A percentile compares a stretch with the other conserved stretches of the same genome.
These are phyloP conservation scores for Otus sunia DNA, from an alignment of 2,113 vertebrate species.

Conservation along the genomic window DNA sequence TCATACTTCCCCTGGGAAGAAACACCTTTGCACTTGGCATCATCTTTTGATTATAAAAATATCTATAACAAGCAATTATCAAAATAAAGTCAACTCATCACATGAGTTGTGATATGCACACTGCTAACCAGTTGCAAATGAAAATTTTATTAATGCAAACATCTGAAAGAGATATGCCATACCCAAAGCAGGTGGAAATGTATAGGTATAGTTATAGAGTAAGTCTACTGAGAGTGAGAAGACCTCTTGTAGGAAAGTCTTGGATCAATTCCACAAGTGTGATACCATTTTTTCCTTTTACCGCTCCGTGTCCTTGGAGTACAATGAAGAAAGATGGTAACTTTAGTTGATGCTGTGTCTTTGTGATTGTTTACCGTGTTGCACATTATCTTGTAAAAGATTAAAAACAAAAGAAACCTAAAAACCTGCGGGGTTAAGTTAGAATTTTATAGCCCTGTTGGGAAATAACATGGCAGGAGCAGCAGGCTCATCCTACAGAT, in stretches of 20 bases:
- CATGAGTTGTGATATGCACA: not conserved
- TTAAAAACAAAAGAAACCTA: slow-evolving; percentile 28
- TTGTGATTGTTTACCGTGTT: not conserved
- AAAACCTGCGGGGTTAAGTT: slow-evolving; percentile 24
- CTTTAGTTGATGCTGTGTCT: not conserved
- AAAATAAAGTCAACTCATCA: not conserved
- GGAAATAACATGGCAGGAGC: slow-evolving; percentile 50
- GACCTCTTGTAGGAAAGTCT: not conserved
- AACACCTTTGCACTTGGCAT: not conserved
- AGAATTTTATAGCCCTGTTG: slow-evolving; percentile 43
- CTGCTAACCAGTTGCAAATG: not conserved
- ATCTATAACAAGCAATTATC: not conserved
- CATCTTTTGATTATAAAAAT: not conserved
- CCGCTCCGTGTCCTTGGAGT: not conserved
- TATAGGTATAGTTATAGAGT: not conserved
- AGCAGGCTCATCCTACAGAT: slow-evolving; percentile 39
- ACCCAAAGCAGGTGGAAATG: not conserved
- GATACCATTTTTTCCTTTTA: not conserved
- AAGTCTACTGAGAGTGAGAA: not conserved
- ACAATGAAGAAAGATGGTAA: not conserved
- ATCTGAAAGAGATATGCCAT: not conserved
- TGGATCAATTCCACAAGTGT: not conserved
- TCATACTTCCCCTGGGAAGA: not conserved
- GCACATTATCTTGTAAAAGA: not conserved
- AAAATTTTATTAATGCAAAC: not conserved